Percentiles rank a stretch among this genome's conserved stretches.
phyloP scores from a whole-genome alignment of 2,113 vertebrate genomes.

The Alces alces region DNA sequence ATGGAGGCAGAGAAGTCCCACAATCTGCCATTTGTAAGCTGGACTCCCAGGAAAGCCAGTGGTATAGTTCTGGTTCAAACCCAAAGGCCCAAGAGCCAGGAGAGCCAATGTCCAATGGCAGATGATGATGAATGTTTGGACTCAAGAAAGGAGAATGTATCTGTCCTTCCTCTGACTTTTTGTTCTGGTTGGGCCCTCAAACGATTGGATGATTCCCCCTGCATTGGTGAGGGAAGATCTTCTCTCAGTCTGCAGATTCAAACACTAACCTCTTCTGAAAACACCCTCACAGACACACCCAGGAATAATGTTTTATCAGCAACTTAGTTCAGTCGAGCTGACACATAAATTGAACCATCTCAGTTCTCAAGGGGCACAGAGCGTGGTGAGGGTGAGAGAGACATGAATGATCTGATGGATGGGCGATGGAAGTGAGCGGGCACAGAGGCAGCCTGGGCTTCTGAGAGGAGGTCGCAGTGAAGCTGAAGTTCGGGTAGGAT shows the following conservation, averaged over 20 bases:
- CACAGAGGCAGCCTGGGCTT: neutral
- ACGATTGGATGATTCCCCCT: neutral
- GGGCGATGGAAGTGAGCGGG: neutral
- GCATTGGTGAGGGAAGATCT: neutral
- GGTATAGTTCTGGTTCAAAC: neutral
- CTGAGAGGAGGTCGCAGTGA: neutral
- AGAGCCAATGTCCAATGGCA: neutral
- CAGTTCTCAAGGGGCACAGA: neutral
- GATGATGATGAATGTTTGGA: neutral
- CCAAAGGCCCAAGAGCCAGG: neutral
- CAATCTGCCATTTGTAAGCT: neutral
- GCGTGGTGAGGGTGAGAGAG: neutral
- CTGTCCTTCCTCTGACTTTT: neutral
- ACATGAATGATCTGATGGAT: fast-evolving
- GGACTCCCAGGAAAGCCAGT: neutral
- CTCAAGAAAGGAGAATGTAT: neutral
- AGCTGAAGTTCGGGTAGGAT: neutral
- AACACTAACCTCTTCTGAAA: neutral
- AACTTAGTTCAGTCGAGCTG: neutral
- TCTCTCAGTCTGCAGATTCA: neutral
- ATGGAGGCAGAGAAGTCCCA: neutral
- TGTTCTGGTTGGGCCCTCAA: neutral
- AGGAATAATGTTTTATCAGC: neutral
- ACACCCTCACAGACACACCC: neutral
- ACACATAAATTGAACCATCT: neutral